Evolutionary conservation across 2,797 vertebrate species (phyloP).

Genomic region (Antrozous pallidus): DNA sequence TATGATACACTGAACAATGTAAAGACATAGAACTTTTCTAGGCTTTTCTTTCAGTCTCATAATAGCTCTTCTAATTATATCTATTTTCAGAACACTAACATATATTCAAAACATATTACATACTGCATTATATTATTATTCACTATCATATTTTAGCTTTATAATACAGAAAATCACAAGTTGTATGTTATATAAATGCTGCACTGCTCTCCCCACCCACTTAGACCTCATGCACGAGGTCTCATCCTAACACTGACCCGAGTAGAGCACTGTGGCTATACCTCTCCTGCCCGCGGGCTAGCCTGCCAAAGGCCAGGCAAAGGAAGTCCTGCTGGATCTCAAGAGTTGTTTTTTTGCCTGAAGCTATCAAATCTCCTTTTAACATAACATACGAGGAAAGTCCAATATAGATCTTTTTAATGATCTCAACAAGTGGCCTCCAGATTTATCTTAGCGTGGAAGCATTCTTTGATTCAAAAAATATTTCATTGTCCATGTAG

Average conservation of each 20-base stretch:
- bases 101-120: neutral
- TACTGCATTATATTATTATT: neutral
- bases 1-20: neutral
- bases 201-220: neutral
- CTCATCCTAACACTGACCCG: neutral
- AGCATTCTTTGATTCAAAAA: neutral
- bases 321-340: neutral
- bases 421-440: neutral
- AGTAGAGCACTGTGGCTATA: neutral
- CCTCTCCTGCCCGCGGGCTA: neutral
- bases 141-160: neutral
- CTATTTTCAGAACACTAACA: neutral
- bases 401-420: neutral
- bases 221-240: neutral
- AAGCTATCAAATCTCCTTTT: neutral
- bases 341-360: neutral
- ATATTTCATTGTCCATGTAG: neutral
- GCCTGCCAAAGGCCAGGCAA: neutral
- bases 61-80: neutral
- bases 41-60: neutral
- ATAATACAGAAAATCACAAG: neutral
- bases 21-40: neutral
- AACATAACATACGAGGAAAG: neutral
- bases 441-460: neutral
- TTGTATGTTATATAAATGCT: neutral